Conservation (phyloP, 2,113 vertebrate genomes). For the Myxocyprinus asiaticus region DNA sequence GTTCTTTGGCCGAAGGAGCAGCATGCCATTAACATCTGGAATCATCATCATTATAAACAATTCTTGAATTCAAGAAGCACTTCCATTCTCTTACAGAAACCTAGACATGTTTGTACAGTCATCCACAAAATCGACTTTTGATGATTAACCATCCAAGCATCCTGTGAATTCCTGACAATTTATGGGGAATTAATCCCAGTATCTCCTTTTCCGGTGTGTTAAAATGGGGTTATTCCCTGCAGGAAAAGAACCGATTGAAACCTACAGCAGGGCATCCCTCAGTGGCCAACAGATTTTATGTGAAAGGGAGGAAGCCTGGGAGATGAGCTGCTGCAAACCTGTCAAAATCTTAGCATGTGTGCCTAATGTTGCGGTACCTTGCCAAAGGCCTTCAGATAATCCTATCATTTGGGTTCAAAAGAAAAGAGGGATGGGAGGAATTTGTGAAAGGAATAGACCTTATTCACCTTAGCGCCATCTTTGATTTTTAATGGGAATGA, state of each 20-base stretch:
- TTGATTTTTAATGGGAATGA: no score
- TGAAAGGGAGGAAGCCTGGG: not conserved
- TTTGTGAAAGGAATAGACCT: no score
- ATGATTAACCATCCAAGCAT: not conserved
- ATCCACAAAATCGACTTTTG: not conserved
- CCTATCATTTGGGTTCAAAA: conserved; percentile 42
- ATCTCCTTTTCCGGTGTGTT: no score
- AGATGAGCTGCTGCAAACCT: conserved; percentile 19
- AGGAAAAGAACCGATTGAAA: conserved; percentile 2
- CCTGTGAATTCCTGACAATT: no score
- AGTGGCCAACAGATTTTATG: not conserved
- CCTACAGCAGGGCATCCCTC: not conserved
- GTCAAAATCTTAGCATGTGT: conserved; percentile 25
- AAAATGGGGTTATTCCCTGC: no score
- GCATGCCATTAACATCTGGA: conserved; percentile 41
- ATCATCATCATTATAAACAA: conserved; percentile 49
- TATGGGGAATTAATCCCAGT: no score
- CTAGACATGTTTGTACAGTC: not conserved
- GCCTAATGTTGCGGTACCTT: conserved; percentile 34
- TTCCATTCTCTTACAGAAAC: not conserved
- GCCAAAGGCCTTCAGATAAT: conserved; percentile 45
- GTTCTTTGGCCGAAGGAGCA: conserved; percentile 17
- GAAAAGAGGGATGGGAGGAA: conserved; percentile 32
- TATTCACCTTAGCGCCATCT: no score
- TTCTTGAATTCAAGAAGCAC: not conserved